These are phyloP conservation scores for Sigmodon hispidus DNA, from an alignment of 2,113 vertebrate genomes.

Conservation along the genomic window DNA sequence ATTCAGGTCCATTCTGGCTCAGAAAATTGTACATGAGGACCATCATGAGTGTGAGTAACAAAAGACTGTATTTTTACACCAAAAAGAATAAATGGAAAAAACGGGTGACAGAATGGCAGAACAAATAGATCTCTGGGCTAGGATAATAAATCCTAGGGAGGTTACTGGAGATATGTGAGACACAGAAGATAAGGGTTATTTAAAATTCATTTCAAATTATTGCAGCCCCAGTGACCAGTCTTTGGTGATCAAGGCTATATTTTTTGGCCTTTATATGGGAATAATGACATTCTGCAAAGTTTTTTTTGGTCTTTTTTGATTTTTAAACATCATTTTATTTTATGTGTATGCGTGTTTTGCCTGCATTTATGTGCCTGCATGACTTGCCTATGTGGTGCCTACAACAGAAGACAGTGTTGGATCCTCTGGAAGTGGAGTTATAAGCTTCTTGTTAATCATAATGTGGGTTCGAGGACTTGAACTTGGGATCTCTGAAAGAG, in stretches of 20 bases:
- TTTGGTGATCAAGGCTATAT: background rate
- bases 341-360: background rate
- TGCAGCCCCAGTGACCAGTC: background rate
- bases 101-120: background rate
- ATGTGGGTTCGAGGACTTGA: background rate
- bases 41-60: background rate
- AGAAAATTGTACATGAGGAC: background rate
- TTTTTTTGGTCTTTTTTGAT: background rate
- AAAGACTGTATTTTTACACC: background rate
- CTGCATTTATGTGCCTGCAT: background rate
- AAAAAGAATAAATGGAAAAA: background rate
- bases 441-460: background rate
- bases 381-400: background rate
- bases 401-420: background rate
- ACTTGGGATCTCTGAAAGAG: background rate
- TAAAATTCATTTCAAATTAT: background rate
- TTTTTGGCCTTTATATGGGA: background rate
- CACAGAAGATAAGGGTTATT: background rate
- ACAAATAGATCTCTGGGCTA: background rate
- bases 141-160: background rate
- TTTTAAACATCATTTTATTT: background rate
- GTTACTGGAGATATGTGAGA: background rate
- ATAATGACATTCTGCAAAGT: background rate
- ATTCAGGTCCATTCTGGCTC: background rate
- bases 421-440: background rate